Base-by-base conservation (phyloP, 1,140 invertebrate genomes). In the Orussus abietinus region DNA sequence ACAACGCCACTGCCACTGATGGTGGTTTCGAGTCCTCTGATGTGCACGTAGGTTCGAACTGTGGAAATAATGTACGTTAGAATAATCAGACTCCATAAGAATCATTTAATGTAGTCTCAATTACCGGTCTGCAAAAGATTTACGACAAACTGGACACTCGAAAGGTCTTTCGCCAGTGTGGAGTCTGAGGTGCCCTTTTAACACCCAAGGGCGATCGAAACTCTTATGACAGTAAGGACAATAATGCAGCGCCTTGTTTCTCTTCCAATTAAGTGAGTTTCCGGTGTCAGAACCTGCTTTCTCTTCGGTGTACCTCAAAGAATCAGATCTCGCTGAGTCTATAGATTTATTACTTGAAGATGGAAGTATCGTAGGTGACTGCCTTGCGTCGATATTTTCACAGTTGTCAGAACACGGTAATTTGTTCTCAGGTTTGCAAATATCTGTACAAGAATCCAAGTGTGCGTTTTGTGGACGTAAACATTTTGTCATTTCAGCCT, bases 61-160 rank as follows among this genome's bases (percentile, higher is more conserved):
- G 48, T 4, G 44, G 44, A 47, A 45, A 40, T 38, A 36, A 35
- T 7, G 7, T 7, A 32, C 5, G 4, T 40, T 25, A 25, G 6
- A 26, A 45, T 10, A 29, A 26, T 22, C 1, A 45, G 13, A 15
- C 28, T 25, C 36, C 20, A 15, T 20, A 29, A 39, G 4, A 47
- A 37, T 42, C 7, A 38, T 6, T 33, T 45, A 14, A 47, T 25
- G 13, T 19, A 39, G 7, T 31, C 18, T n/a, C n/a, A n/a, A n/a
- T 49, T 51, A 84, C 80, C 85, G 77, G 66, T 88, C 85, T 19
- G 86, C 84, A 59, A 88, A 88, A 0, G 80, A 80, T 54, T 84
- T 84, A 2, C 79, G 72, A 51, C 83, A 85, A n/a, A 80, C 72
- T 0, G 81, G 81, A 47, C 83, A 85, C 4, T 75, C 72, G 44